phyloP scores from a whole-genome alignment of 2,888 invertebrate genomes.

The Eupithecia subfuscata region DNA sequence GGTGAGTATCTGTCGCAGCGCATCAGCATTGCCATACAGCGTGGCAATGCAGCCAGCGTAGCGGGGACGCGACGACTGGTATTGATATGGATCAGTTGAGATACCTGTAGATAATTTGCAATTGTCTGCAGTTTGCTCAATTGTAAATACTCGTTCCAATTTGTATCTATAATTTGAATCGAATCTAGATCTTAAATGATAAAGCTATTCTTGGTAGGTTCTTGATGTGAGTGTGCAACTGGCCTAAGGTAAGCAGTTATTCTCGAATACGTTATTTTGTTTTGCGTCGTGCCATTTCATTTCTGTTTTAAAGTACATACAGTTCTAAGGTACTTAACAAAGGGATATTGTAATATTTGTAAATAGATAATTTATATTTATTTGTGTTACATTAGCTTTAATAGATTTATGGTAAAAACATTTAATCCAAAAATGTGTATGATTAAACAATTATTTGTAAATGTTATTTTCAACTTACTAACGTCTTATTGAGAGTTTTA shows the following conservation, averaged over 20 bases:
- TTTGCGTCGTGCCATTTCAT: conserved; percentile 47
- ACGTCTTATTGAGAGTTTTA: conserved; percentile 45
- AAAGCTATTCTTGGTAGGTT: not conserved
- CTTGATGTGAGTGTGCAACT: conserved; percentile 19
- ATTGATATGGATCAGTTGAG: no score
- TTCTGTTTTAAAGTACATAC: conserved; percentile 36
- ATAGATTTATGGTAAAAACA: conserved; percentile 71
- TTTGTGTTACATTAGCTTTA: conserved; percentile 80
- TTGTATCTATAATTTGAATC: no score
- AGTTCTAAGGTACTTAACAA: conserved; percentile 31
- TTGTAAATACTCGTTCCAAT: no score
- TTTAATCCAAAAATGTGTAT: conserved; percentile 76
- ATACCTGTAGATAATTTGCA: not conserved
- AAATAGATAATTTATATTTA: conserved; percentile 80
- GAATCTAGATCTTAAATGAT: not conserved
- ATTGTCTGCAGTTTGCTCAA: no score
- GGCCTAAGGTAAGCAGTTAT: conserved; percentile 23
- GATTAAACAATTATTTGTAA: conserved; percentile 55
- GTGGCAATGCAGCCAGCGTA: no score
- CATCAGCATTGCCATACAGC: no score
- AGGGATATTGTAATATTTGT: conserved; percentile 75
- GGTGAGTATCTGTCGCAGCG: no score
- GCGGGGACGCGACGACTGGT: no score
- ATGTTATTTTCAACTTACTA: conserved; percentile 53
- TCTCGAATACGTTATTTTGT: conserved; percentile 37